Conservation (phyloP, 2,888 invertebrate genomes). For the Anthrax anthrax region DNA sequence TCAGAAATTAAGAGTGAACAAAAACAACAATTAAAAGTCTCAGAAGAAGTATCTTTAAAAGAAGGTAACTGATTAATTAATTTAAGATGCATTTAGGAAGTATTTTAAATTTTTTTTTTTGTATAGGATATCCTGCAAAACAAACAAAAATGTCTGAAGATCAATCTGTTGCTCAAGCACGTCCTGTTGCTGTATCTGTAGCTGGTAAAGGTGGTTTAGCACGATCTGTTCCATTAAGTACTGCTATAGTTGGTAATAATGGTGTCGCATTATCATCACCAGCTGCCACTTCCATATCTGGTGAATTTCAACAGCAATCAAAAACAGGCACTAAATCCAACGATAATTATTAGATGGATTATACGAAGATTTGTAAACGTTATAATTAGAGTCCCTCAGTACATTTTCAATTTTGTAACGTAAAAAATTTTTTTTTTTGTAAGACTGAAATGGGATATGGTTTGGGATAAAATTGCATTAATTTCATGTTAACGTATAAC, state of each 20-base stretch:
- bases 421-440: background rate
- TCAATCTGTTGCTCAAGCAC: constrained; percentile 36
- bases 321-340: background rate
- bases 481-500: too few relatives aligned
- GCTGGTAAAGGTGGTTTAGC: constrained; percentile 39
- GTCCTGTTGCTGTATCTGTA: constrained; percentile 37
- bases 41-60: background rate
- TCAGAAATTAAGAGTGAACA: background rate
- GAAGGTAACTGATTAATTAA: too few relatives aligned
- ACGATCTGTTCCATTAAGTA: constrained; percentile 35
- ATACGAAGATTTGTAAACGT: background rate
- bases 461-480: background rate
- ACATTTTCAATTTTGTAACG: background rate
- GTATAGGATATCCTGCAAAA: background rate
- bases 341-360: background rate
- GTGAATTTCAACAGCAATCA: constrained; percentile 1
- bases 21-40: background rate
- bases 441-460: too few relatives aligned
- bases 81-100: too few relatives aligned
- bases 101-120: too few relatives aligned
- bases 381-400: background rate
- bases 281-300: constrained; percentile 38
- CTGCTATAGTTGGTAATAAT: constrained; percentile 37
- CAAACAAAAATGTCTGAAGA: constrained; percentile 14
- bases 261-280: constrained; percentile 38